Conservation (phyloP, 1,140 invertebrate species). For the Heliconius nattereri region DNA sequence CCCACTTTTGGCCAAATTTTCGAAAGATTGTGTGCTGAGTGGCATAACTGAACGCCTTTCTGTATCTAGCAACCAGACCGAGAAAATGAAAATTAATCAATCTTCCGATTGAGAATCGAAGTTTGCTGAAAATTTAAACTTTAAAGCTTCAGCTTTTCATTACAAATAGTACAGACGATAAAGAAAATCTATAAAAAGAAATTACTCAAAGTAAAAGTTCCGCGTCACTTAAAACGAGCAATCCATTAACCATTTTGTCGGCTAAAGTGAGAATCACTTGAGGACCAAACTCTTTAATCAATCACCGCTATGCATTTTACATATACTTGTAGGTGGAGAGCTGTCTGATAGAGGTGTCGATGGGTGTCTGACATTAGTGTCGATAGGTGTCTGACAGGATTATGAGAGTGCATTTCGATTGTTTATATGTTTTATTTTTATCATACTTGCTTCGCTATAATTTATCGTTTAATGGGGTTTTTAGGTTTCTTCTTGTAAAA, state of each 20-base stretch:
- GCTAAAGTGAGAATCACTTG: neutral
- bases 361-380: neutral
- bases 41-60: no score
- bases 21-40: no score
- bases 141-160: neutral
- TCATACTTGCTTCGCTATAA: neutral
- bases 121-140: no score
- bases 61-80: no score
- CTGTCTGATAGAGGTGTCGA: neutral
- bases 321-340: neutral
- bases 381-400: no score
- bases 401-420: neutral
- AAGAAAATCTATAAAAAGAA: neutral
- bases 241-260: conserved; percentile 8
- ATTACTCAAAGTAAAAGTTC: conserved; percentile 9
- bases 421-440: neutral
- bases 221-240: neutral
- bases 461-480: neutral
- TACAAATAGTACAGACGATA: neutral
- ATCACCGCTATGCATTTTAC: neutral
- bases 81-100: no score
- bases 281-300: neutral
- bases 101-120: no score
- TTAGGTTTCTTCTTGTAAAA: neutral
- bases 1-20: no score